Evolutionary conservation across 2,797 vertebrate species (phyloP).

Genomic region (Pseudochromis fuscus): DNA sequence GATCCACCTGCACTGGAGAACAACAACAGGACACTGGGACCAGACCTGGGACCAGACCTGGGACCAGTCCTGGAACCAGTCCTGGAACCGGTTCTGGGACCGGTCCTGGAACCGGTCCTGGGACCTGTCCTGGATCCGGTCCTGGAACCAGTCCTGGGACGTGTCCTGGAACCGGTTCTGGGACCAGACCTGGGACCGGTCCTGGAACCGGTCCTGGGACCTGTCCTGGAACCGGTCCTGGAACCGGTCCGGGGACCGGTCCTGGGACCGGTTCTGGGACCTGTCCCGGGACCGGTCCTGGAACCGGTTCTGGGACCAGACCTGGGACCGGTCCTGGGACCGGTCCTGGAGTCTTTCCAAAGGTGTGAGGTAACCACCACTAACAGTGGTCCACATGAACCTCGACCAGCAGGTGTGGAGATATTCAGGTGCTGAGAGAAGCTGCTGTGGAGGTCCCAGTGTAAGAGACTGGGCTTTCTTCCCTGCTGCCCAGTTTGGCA

Average conservation of each 20-base stretch:
- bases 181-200: slow-evolving; percentile 19
- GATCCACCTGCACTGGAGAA: slow-evolving; percentile 6
- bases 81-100: slow-evolving; percentile 27
- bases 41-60: neutral
- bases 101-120: slow-evolving; percentile 11
- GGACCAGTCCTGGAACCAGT: slow-evolving; percentile 20
- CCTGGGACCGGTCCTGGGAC: slow-evolving; percentile 22
- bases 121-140: slow-evolving; percentile 9
- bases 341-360: slow-evolving; percentile 29
- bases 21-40: slow-evolving; percentile 12
- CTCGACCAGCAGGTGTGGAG: slow-evolving; percentile 44
- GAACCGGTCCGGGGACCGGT: neutral
- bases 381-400: slow-evolving; percentile 46
- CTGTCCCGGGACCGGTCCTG: neutral
- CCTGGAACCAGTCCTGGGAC: slow-evolving; percentile 18
- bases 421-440: slow-evolving; percentile 49
- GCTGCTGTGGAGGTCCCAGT: slow-evolving; percentile 29
- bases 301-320: neutral
- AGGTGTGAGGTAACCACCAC: slow-evolving; percentile 46
- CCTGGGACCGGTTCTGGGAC: neutral
- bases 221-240: neutral
- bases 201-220: neutral
- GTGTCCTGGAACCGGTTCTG: slow-evolving; percentile 21
- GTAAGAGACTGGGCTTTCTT: slow-evolving; percentile 57
- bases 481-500: slow-evolving; percentile 49